Conservation (phyloP, 2,888 invertebrate species). For the Sesamia inferens region DNA sequence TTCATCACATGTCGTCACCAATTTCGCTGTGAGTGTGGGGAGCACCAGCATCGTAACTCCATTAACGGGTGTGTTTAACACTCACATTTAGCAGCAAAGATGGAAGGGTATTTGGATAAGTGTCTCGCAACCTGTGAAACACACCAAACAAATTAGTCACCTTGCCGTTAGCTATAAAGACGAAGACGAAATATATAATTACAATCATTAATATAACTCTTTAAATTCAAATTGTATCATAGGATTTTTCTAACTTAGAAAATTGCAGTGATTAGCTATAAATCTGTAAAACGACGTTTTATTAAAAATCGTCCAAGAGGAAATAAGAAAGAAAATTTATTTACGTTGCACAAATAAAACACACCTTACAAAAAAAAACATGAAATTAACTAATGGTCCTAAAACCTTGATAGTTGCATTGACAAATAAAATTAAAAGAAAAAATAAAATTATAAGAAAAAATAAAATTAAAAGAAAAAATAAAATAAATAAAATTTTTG, state of each 20-base stretch:
- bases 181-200: not conserved
- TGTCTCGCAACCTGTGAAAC: not conserved
- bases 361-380: not conserved
- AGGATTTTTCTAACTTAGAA: not conserved
- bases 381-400: too few relatives aligned
- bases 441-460: too few relatives aligned
- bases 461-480: too few relatives aligned
- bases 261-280: not conserved
- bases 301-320: not conserved
- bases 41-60: constrained; percentile 19
- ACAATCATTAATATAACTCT: not conserved
- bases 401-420: too few relatives aligned
- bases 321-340: not conserved
- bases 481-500: too few relatives aligned
- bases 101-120: constrained; percentile 10
- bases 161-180: not conserved
- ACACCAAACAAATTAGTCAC: not conserved
- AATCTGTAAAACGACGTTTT: not conserved
- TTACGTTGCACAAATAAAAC: not conserved
- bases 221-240: not conserved
- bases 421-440: too few relatives aligned
- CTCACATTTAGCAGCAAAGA: not conserved
- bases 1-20: constrained; percentile 19
- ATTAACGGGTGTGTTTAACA: constrained; percentile 26
- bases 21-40: not conserved